phyloP scores from a whole-genome alignment of 2,888 invertebrate species.

The Xestoiulus laeticollis region DNA sequence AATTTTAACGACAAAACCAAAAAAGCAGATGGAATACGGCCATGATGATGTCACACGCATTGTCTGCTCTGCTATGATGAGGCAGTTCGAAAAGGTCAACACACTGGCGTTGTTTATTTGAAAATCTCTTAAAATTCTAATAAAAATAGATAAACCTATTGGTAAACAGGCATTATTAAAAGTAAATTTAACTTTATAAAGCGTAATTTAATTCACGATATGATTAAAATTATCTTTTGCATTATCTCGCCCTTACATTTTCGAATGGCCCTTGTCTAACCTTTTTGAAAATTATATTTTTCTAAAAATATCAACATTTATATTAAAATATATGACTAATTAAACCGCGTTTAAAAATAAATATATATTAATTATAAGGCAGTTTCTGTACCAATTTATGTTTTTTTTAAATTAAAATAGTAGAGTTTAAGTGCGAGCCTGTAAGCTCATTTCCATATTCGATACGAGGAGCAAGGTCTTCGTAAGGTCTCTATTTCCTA shows the following conservation, averaged over 20 bases:
- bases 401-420: not conserved
- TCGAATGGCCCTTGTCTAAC: not conserved
- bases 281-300: not conserved
- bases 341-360: not conserved
- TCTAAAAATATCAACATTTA: not conserved
- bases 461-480: conserved; percentile 29
- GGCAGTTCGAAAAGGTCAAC: not conserved
- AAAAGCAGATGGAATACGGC: not conserved
- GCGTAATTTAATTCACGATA: not conserved
- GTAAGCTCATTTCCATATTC: not conserved
- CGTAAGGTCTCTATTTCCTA: not conserved
- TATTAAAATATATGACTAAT: not conserved
- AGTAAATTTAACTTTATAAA: not conserved
- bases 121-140: not conserved
- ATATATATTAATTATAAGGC: not conserved
- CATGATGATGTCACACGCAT: not conserved
- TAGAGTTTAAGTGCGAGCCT: not conserved
- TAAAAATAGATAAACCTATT: not conserved
- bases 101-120: not conserved
- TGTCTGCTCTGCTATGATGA: not conserved
- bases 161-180: not conserved
- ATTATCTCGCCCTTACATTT: not conserved
- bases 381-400: not conserved
- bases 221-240: not conserved
- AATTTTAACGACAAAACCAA: not conserved